These are phyloP conservation scores for Eupelmus urozonus DNA, from an alignment of 2,888 invertebrate genomes.

Conservation along the genomic window DNA sequence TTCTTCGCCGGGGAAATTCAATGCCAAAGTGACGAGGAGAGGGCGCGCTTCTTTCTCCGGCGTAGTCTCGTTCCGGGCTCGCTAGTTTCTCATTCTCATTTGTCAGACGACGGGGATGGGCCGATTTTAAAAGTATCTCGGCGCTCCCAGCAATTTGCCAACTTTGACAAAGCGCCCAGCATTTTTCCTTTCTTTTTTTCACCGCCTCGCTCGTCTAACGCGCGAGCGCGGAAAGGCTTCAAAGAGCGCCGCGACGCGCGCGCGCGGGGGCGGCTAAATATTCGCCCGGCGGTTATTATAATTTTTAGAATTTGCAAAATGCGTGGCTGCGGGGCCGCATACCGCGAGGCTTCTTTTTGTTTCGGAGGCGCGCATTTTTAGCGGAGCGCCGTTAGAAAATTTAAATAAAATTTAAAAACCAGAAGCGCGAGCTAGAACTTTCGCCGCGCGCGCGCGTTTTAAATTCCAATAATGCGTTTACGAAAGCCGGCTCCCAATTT, in stretches of 20 bases:
- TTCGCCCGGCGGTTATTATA: neutral
- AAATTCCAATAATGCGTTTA: too few relatives aligned
- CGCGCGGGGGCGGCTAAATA: neutral
- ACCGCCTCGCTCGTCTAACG: neutral
- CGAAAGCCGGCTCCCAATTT: too few relatives aligned
- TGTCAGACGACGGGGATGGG: neutral
- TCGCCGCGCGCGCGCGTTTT: too few relatives aligned
- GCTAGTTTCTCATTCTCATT: conserved; percentile 2
- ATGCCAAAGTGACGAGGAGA: neutral
- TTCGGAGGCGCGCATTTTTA: too few relatives aligned
- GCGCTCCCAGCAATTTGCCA: conserved; percentile 10
- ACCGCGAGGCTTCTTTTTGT: too few relatives aligned
- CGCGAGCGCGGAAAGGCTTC: neutral
- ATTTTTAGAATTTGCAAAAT: neutral
- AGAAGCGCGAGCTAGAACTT: too few relatives aligned
- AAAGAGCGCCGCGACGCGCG: neutral
- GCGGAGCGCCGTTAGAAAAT: too few relatives aligned
- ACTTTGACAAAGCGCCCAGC: neutral
- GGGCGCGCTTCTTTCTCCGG: neutral
- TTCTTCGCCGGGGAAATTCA: neutral
- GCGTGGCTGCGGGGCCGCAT: too few relatives aligned
- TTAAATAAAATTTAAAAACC: too few relatives aligned
- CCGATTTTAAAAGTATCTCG: conserved; percentile 13
- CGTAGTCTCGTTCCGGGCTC: neutral
- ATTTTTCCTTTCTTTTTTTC: neutral